These are phyloP conservation scores for Anhinga anhinga DNA, from an alignment of 2,113 vertebrate genomes.

Conservation along the genomic window DNA sequence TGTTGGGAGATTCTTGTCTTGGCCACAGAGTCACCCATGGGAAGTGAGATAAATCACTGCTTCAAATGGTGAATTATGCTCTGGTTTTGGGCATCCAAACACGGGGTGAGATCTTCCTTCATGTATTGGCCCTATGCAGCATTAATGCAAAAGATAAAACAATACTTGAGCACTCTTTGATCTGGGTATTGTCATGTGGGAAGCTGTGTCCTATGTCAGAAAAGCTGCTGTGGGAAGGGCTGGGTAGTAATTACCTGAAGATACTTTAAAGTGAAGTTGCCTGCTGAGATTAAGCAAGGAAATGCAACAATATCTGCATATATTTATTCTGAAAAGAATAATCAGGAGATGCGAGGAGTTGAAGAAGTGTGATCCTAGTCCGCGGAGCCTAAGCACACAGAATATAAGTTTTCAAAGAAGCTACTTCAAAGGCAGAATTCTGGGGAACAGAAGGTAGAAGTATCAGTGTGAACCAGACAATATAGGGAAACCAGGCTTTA, in stretches of 20 bases:
- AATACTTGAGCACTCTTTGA: not conserved
- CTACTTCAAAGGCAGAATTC: constrained; percentile 14
- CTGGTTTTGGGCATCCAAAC: not conserved
- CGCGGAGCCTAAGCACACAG: not conserved
- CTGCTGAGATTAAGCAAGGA: constrained; percentile 52
- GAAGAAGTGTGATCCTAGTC: not conserved
- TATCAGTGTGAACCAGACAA: not conserved
- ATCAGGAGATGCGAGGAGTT: not conserved
- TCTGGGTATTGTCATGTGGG: not conserved
- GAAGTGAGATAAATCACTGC: not conserved
- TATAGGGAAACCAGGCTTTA: not conserved
- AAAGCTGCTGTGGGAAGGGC: not conserved
- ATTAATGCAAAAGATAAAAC: not conserved
- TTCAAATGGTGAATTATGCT: not conserved
- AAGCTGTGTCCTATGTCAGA: not conserved
- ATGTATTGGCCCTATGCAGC: fast-evolving
- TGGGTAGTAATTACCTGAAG: constrained; percentile 60
- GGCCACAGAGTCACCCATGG: no score
- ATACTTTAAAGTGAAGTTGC: constrained; percentile 39
- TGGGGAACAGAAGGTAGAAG: not conserved
- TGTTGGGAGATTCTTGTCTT: not conserved
- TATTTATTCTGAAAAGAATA: constrained; percentile 52
- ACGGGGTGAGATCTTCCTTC: not conserved
- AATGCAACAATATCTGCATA: constrained; percentile 49
- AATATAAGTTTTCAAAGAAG: not conserved